Evolutionary conservation across 2,888 invertebrate species (phyloP), one percentile per base, ranked within the genome.

Genomic region (Rambutsinella grinnellia): DNA sequence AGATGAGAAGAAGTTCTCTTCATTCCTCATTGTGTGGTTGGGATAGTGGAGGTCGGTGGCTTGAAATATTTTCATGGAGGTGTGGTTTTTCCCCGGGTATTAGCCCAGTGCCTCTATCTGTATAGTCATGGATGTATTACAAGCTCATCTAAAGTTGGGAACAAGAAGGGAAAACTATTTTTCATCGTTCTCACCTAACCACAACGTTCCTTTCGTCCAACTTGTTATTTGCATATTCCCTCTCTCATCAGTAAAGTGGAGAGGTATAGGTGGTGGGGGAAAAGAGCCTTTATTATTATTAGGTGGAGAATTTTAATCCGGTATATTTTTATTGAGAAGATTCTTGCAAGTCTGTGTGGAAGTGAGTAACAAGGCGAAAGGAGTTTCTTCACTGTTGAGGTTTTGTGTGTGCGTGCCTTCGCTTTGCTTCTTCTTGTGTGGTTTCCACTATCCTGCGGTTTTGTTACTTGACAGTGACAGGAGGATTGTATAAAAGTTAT

Each of bases 1-100:
- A n/a, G n/a, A n/a, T n/a, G n/a, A n/a, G n/a, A n/a, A n/a, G n/a
- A n/a, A n/a, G n/a, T 74, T 67, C 62, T 63, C 57, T 75, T 76
- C 76, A 76, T 76, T 76, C 69, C 76, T 76, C 63, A 68, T 68
- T 76, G 76, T n/a, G n/a, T 58, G 76, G 76, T 65, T 65, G 58
- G 24, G 69, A 76, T 67, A 62, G 49, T 65, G 58, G 76, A 69
- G 74, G 76, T 75, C 62, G 56, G 68, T 57, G 65, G 69, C 58
- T 76, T 58, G 69, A 63, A 76, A 76, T 76, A 76, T 69, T 76
- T 76, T 76, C 76, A 76, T 76, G 69, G 63, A 63, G 57, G 63
- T 76, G 76, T 61, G 76, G 76, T 76, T 76, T 76, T 69, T 62
- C 65, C 44, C 58, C 61, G 47, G 76, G 66, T 66, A 51, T 54